Base-by-base conservation (phyloP, 2,888 invertebrate species). In the Amiota minor region DNA sequence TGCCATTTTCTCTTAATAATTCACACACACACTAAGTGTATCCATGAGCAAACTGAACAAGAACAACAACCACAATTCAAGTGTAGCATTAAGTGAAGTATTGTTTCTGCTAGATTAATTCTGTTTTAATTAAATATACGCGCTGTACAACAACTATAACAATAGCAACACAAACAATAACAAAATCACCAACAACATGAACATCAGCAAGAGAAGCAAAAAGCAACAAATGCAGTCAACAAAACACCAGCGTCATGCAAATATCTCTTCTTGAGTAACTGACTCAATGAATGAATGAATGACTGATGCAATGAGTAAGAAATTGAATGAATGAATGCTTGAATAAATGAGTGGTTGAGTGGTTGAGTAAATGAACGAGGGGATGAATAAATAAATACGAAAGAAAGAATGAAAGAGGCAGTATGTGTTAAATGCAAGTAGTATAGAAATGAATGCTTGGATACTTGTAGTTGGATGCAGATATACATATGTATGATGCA, bases 141-240 rank as follows among this genome's bases (percentile, higher is more conserved):
- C 86, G 85, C 86, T 83, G 83, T 86, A 84, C 85, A 85, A 86
- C 86, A 83, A 85, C 82, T 86, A 84, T 84, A 85, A 86, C 86
- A 83, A 85, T 81, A 85, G 77, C 81, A 78, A 76, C 74, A 64
- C 64, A 35, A 50, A 64, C 12, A 35, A 62, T 14, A 53, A 56
- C 20, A 16, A 20, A 12, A 56, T 18, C 12, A 46, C 45, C 49
- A 62, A 64, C 23, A 46, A 70, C n/a, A 16, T 2, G 16, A 50
- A 64, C 46, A 18, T 46, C 50, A 62, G 59, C 70, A 47, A 74
- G 70, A 67, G 72, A 47, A 69, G 71, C 62, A 79, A 75, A 53
- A 70, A 75, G 69, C 73, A 16, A 64, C 67, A 18, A 16, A 62
- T 56, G 53, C 55, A 49, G 74, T 71, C 82, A 78, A 23, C 50